Percentiles rank a stretch among this genome's conserved stretches.
Conservation (phyloP, 2,888 invertebrate species). For the Cantharis lateralis region DNA sequence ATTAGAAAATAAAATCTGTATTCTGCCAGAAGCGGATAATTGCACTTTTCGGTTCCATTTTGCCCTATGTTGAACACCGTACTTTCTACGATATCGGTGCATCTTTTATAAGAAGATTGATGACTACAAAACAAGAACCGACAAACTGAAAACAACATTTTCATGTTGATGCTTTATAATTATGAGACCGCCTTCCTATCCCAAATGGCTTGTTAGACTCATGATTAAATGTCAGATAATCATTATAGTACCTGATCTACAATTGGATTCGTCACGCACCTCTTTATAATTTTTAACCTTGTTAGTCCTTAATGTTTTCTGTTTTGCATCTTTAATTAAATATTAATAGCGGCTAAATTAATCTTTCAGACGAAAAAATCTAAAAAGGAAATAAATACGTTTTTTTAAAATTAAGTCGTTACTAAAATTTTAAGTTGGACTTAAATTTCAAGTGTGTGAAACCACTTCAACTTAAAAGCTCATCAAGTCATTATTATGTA, state of each 20-base stretch:
- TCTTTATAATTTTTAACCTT: constrained; percentile 1
- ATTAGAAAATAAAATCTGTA: background rate
- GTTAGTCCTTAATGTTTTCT: background rate
- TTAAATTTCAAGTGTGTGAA: background rate
- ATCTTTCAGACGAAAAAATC: background rate
- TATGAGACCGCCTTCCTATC: constrained; percentile 9
- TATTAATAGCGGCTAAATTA: background rate
- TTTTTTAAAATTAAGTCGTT: background rate
- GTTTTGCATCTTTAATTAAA: background rate
- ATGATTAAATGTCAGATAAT: constrained; percentile 21
- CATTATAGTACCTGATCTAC: constrained; percentile 8
- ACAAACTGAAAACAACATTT: constrained; percentile 6
- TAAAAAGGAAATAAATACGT: background rate
- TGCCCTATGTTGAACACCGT: background rate
- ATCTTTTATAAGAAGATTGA: constrained; percentile 15
- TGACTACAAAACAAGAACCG: constrained; percentile 11
- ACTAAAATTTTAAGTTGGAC: background rate
- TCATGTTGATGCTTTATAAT: constrained; percentile 8
- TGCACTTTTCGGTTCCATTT: background rate
- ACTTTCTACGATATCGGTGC: constrained; percentile 4
- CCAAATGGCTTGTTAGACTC: constrained; percentile 13
- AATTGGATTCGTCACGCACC: constrained; percentile 2
- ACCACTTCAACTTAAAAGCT: background rate
- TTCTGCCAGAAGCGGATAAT: background rate
- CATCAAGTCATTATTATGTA: background rate